Conservation (phyloP, 2,113 vertebrate species). For the Pseudonaja textilis region DNA sequence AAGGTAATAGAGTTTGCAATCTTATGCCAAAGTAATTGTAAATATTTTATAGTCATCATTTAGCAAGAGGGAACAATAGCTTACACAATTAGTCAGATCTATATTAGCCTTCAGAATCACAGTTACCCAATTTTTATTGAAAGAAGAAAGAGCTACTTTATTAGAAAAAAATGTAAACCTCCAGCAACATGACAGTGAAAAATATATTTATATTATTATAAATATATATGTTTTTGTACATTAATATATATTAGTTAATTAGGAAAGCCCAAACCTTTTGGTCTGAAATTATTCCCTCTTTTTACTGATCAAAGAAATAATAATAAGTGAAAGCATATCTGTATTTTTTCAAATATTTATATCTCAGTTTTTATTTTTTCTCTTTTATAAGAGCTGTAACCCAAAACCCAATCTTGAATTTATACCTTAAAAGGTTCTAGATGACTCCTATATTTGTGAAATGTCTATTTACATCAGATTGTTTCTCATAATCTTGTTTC, state of each 20-base stretch:
- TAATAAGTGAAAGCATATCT: background rate
- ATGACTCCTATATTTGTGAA: background rate
- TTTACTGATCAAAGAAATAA: background rate
- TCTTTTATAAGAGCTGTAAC: background rate
- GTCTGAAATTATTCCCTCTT: background rate
- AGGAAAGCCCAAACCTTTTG: background rate
- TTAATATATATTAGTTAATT: background rate
- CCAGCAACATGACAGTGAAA: background rate
- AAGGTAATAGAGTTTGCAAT: background rate
- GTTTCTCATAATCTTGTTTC: background rate
- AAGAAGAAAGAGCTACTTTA: background rate
- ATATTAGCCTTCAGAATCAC: background rate
- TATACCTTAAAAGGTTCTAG: background rate
- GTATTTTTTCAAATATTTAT: background rate
- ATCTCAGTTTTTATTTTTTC: background rate
- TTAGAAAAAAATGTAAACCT: background rate
- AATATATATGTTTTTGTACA: background rate
- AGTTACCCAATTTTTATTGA: background rate
- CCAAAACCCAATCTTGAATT: background rate
- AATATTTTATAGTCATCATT: background rate
- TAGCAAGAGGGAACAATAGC: background rate
- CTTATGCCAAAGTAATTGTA: background rate
- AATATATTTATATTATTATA: background rate
- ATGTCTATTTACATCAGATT: background rate
- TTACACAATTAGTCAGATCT: background rate